These are phyloP conservation scores for Micronisus gabar DNA, from an alignment of 2,113 vertebrate species.

Conservation along the genomic window DNA sequence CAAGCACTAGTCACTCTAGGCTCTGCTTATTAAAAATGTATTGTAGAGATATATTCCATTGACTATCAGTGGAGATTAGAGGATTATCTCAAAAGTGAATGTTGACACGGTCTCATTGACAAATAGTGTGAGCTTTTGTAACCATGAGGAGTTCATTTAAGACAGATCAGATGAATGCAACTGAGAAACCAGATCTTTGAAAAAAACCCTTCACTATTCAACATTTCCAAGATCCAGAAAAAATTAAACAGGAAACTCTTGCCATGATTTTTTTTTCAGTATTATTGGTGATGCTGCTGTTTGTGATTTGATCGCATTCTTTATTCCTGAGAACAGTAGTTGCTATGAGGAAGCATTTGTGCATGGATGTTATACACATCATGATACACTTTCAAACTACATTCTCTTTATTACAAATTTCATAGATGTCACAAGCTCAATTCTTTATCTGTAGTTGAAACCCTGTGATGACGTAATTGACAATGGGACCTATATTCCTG, in stretches of 20 bases:
- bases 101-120: accelerated
- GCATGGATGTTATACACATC: neutral
- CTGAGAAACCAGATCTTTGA: neutral
- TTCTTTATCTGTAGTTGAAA: neutral
- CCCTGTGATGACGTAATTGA: neutral
- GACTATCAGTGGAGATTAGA: neutral
- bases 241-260: neutral
- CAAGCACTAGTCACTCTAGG: neutral
- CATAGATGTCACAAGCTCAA: neutral
- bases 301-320: neutral
- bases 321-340: neutral
- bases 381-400: neutral
- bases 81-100: neutral
- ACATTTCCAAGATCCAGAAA: neutral
- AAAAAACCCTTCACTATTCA: accelerated
- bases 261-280: neutral
- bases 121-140: neutral
- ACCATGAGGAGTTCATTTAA: neutral
- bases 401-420: neutral
- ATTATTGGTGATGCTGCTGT: neutral
- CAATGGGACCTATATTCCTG: neutral
- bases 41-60: neutral
- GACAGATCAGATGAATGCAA: neutral
- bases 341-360: neutral
- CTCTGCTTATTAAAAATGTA: neutral